Base-by-base conservation (phyloP, 2,888 invertebrate species). In the Lydus trimaculatus region DNA sequence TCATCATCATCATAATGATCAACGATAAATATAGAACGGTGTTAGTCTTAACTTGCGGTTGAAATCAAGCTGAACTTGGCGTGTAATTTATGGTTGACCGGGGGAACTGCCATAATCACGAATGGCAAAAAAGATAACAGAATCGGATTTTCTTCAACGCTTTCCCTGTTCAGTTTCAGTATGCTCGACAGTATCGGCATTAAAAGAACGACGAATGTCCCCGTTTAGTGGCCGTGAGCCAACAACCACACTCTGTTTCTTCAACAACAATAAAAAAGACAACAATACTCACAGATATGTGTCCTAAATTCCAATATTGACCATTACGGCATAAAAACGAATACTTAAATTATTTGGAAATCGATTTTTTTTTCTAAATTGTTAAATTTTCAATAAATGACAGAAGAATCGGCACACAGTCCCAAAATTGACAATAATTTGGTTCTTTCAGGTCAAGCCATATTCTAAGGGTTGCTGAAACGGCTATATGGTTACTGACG, bases 81-180 rank as follows among this genome's bases (percentile, higher is more conserved):
- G 78, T 77, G 75, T 82, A 83, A 84, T 84, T 84, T 84, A 84
- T 82, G 76, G 76, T 73, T 75, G 75, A 76, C 78, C 72, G 77
- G 76, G 80, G 79, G 78, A 77, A 76, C 74, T 77, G 80, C 82
- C 82, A 83, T 84, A 85, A 85, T 84, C 84, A 79, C 80, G 85
- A 85, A 85, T 85, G 85, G 85, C 80, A 85, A 85, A 85, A 85
- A 85, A 85, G 85, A 85, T 85, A 85, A 85, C 84, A 83, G 80
- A 85, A 84, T 84, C 85, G 80, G 84, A 83, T 85, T 85, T 85
- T 81, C 78, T 78, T 77, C 74, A 77, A 75, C 75, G 80, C 75
- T 78, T 73, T 77, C 74, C 73, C 74, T 65, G 77, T 80, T 80
- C 81, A 76, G 75, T 79, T 81, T 82, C 82, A 82, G 82, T 82